A percentile compares a stretch with the other conserved stretches of the same genome.
These are phyloP conservation scores for Chunga burmeisteri DNA, from an alignment of 2,113 vertebrate genomes.

Conservation along the genomic window DNA sequence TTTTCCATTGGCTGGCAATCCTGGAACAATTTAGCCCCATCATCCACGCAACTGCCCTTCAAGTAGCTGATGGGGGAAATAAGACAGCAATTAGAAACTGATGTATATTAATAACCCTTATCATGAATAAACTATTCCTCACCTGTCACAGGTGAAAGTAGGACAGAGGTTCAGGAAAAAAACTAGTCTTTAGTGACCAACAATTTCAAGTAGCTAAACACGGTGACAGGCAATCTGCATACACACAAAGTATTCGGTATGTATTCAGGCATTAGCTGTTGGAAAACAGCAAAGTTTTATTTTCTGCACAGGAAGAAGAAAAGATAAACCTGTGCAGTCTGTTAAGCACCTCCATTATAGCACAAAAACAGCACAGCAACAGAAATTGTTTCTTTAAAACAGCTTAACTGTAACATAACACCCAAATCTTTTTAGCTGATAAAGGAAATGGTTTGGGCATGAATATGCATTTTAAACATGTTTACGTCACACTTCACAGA, in stretches of 20 bases:
- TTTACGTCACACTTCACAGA: slow-evolving; percentile 1
- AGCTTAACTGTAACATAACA: not conserved
- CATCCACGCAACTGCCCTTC: not conserved
- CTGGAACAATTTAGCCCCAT: not conserved
- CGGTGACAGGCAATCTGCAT: not conserved
- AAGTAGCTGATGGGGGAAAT: not conserved
- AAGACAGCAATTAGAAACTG: not conserved
- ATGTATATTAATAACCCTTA: not conserved
- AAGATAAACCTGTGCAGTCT: not conserved
- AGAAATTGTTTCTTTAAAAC: slow-evolving; percentile 14
- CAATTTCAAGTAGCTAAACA: not conserved
- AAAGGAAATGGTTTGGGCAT: not conserved
- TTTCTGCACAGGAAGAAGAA: not conserved
- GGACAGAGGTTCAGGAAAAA: not conserved
- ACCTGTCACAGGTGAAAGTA: not conserved
- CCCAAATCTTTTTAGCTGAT: slow-evolving; percentile 1
- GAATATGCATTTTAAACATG: slow-evolving; percentile 33
- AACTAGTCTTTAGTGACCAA: not conserved
- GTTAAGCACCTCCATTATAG: not conserved
- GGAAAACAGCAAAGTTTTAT: not conserved
- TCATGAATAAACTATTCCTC: not conserved
- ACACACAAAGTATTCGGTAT: not conserved
- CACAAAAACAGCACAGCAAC: slow-evolving; percentile 4
- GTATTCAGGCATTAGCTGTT: not conserved
- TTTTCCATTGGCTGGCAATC: not conserved